Evolutionary conservation across 1,140 invertebrate species (phyloP), one percentile per base, ranked within the genome.

Genomic region (Choristoneura fumiferana): DNA sequence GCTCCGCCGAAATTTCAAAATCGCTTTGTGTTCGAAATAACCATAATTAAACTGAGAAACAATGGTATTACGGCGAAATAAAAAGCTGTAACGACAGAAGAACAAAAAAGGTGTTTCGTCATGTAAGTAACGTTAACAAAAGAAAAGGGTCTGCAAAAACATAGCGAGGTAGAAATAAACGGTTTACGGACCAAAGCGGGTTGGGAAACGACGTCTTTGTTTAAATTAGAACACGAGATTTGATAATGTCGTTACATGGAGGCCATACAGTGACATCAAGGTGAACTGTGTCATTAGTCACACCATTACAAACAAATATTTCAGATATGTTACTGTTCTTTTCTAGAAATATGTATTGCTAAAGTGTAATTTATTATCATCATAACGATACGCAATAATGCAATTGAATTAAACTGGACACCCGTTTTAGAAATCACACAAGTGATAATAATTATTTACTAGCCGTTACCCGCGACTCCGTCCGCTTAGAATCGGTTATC

Each of bases 71-170:
- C 43, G 10, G 29, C 12, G 37, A 49, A 49, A 29, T 29, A 49
- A 49, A 49, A 49, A 13, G 17, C 43, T 18, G 18, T 33, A 49
- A 49, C 43, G 22, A 49, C 43, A 49, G 14, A 22, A 45, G 40
- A 45, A 49, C 43, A 49, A 49, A 49, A 49, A 49, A 12, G 18
- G 18, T 49, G 12, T 49, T 49, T 49, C 43, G 14, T 49, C 43
- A 49, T 29, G 22, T 29, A 29, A 29, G 22, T 29, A 6, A 29
- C 43, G 40, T 40, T 14, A 49, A 49, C 43, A 49, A 49, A 29
- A 49, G 43, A 22, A 49, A 43, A 49, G 43, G 43, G 43, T 49
- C n/a, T 10, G 43, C 43, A n/a, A 49, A 49, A 49, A 49, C 43
- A 49, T 22, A 49, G 17, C 17, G 0, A 49, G n/a, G 43, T 49